Base-by-base conservation (phyloP, 2,113 vertebrate species). In the Trematomus loennbergii region DNA sequence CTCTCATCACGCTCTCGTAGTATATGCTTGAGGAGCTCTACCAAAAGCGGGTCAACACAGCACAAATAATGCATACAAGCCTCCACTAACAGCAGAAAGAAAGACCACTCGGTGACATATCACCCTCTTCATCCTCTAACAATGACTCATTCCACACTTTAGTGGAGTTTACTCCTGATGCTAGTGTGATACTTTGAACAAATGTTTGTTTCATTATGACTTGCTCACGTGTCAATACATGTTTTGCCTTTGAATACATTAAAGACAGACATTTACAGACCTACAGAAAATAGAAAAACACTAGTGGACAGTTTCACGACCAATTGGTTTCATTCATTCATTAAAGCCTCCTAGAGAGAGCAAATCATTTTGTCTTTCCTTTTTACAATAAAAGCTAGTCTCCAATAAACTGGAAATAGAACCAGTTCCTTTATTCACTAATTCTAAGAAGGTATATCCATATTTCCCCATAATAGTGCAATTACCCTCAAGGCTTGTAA, bases 31-130 rank as follows among this genome's bases (percentile, higher is more conserved):
- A 77, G 72, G 15, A 50, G 60, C 18, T 61, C 52, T 60, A 72
- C 65, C 53, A 70, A 87, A 59, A 89, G 43, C 22, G 12, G 12
- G 55, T 70, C 67, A 61, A 63, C 52, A 12, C 22, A 52, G 25
- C 75, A 60, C 29, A 81, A 74, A 71, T 69, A 55, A 64, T 48
- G 25, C 17, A 52, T 18, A 22, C 18, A 81, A 46, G 59, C 50
- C 57, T 69, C 50, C 25, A 57, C 11, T 59, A 71, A 72, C 22
- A 58, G 18, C 49, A 76, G 67, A 29, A 55, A 57, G 7, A 9
- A 53, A 66, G 33, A 52, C 0, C 17, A 57, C 33, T 45, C 8
- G 58, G 12, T 16, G 13, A 55, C 40, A 49, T 48, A 6, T 60
- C 12, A 46, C n/a, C 20, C 29, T 62, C n/a, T 9, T 20, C 29